Conservation (phyloP, 2,113 vertebrate species). For the Sclerurus mexicanus region DNA sequence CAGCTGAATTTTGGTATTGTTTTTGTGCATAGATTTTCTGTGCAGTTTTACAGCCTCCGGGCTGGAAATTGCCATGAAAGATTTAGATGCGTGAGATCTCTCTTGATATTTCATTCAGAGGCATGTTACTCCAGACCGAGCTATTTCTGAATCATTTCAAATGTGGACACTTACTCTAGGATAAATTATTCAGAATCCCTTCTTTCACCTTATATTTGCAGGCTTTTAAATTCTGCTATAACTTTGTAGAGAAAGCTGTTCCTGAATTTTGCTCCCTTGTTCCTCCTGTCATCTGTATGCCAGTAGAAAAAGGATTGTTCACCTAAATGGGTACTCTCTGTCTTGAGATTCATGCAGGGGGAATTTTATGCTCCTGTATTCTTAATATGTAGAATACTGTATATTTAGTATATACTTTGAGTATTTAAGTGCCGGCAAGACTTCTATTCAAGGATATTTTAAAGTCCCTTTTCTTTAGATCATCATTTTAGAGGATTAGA, state of each 20-base stretch:
- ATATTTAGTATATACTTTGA: background rate
- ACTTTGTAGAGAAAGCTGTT: background rate
- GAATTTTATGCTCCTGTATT: background rate
- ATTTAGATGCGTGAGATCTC: conserved; percentile 12
- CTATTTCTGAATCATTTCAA: conserved; percentile 42
- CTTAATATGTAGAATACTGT: background rate
- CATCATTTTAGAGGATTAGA: background rate
- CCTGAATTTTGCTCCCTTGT: background rate
- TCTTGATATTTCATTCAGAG: conserved; percentile 32
- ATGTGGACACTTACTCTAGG: conserved; percentile 42
- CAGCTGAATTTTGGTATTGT: background rate
- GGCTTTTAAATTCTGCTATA: conserved; percentile 11
- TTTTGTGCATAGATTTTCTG: background rate
- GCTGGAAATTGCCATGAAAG: conserved; percentile 36
- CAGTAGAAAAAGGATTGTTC: background rate
- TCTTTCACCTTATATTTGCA: conserved; percentile 31
- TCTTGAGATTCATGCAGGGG: background rate
- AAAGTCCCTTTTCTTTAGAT: background rate
- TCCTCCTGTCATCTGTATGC: background rate
- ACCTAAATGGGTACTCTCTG: background rate
- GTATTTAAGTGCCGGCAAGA: background rate
- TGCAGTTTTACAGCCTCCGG: background rate
- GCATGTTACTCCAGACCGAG: conserved; percentile 5
- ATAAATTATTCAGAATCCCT: conserved; percentile 54
- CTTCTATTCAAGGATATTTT: background rate